phyloP scores from a whole-genome alignment of 2,113 vertebrate species.

The Chauna torquata region DNA sequence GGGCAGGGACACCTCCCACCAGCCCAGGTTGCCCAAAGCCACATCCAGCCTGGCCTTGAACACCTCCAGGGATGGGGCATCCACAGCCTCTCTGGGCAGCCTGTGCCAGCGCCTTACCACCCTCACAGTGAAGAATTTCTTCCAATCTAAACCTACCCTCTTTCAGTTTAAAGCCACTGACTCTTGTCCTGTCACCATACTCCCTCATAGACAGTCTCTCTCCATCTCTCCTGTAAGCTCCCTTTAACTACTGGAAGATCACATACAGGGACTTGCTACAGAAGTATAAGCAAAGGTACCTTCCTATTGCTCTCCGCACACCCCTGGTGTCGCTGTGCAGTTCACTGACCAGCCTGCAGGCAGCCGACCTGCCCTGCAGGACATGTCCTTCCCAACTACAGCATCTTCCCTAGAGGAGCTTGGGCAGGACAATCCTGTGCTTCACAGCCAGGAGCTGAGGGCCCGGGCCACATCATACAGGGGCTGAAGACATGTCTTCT shows the following conservation, averaged over 20 bases:
- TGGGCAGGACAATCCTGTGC: not conserved
- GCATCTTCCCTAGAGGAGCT: not conserved
- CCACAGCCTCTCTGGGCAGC: too few relatives aligned
- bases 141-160: too few relatives aligned
- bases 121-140: too few relatives aligned
- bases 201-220: too few relatives aligned
- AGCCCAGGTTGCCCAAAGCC: not conserved
- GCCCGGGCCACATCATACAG: not conserved
- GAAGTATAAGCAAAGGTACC: not conserved
- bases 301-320: accelerated
- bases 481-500: not conserved
- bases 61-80: not conserved
- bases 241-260: too few relatives aligned
- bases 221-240: too few relatives aligned
- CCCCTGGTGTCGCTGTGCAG: not conserved
- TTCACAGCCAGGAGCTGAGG: not conserved
- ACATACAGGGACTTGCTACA: not conserved
- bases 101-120: too few relatives aligned
- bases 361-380: not conserved
- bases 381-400: not conserved
- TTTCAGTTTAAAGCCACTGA: too few relatives aligned
- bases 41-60: not conserved
- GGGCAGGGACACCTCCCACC: not conserved
- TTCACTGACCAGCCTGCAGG: not conserved
- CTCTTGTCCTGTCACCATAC: too few relatives aligned